These are phyloP conservation scores for Riparia riparia DNA, from an alignment of 2,113 vertebrate genomes.

Conservation along the genomic window DNA sequence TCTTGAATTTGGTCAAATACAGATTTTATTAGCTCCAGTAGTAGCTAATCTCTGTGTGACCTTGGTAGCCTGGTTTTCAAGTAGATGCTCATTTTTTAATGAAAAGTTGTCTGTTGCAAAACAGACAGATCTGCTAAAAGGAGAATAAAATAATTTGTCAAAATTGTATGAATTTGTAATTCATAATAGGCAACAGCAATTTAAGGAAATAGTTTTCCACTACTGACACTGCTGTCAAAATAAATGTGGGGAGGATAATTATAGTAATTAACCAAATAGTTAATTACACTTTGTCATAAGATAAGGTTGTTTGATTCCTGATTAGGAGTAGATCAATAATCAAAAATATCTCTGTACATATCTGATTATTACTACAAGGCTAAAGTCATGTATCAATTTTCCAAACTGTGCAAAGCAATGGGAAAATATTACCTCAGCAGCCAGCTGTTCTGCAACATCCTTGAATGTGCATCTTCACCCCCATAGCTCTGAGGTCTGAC, in stretches of 20 bases:
- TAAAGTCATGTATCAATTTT: not conserved
- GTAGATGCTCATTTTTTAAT: constrained; percentile 23
- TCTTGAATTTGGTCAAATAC: constrained; percentile 6
- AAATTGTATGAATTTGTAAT: constrained; percentile 77
- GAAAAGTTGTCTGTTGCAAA: constrained; percentile 68
- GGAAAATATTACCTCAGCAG: not conserved
- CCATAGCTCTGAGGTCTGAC: not conserved
- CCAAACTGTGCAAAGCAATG: not conserved
- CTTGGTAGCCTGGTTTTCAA: constrained; percentile 60
- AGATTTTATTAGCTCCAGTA: constrained; percentile 5
- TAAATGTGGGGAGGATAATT: constrained; percentile 74
- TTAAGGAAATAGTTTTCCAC: constrained; percentile 73
- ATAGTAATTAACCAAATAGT: constrained; percentile 79
- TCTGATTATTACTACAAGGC: constrained; percentile 24
- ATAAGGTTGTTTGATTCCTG: constrained; percentile 75
- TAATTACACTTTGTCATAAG: constrained; percentile 76
- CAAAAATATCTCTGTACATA: constrained; percentile 51
- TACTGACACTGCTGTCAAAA: constrained; percentile 74
- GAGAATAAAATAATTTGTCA: constrained; percentile 75
- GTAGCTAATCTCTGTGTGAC: constrained; percentile 33
- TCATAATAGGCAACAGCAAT: constrained; percentile 74
- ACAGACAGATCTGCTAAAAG: constrained; percentile 62
- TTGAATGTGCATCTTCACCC: not conserved
- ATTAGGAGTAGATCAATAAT: constrained; percentile 71
- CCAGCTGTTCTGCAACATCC: not conserved